Conservation (phyloP, 2,888 invertebrate species). For the Xylophagus ater region DNA sequence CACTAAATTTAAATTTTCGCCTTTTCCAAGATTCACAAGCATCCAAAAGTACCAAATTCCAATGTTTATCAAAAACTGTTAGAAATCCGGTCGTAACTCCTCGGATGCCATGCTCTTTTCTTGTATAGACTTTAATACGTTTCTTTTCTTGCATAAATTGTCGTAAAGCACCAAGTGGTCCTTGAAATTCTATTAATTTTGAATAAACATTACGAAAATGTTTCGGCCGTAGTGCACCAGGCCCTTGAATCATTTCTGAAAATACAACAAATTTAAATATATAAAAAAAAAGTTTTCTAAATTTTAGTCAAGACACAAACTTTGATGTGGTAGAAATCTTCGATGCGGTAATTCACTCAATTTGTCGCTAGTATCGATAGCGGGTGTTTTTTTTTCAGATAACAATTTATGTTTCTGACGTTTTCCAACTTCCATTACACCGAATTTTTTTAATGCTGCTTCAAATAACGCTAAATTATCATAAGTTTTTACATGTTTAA, state of each 20-base stretch:
- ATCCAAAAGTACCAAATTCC: constrained; percentile 78
- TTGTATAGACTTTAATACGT: constrained; percentile 44
- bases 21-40: constrained; percentile 72
- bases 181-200: constrained; percentile 43
- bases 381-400: background rate
- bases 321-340: constrained; percentile 42
- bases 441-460: constrained; percentile 34
- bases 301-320: constrained; percentile 25
- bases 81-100: constrained; percentile 70
- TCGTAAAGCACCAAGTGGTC: constrained; percentile 53
- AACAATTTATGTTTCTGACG: constrained; percentile 18
- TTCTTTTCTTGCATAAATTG: constrained; percentile 36
- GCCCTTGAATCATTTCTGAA: constrained; percentile 26
- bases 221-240: constrained; percentile 17
- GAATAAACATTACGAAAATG: constrained; percentile 42
- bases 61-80: constrained; percentile 84
- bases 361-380: background rate
- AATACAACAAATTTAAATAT: too few species aligned
- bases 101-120: constrained; percentile 58
- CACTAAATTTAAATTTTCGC: constrained; percentile 38
- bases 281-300: too few species aligned
- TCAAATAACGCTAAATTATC: constrained; percentile 60
- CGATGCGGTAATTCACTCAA: constrained; percentile 22
- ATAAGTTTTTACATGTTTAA: constrained; percentile 34
- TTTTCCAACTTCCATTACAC: constrained; percentile 15